Evolutionary conservation across 2,797 vertebrate species (phyloP).

Genomic region (Antrozous pallidus): DNA sequence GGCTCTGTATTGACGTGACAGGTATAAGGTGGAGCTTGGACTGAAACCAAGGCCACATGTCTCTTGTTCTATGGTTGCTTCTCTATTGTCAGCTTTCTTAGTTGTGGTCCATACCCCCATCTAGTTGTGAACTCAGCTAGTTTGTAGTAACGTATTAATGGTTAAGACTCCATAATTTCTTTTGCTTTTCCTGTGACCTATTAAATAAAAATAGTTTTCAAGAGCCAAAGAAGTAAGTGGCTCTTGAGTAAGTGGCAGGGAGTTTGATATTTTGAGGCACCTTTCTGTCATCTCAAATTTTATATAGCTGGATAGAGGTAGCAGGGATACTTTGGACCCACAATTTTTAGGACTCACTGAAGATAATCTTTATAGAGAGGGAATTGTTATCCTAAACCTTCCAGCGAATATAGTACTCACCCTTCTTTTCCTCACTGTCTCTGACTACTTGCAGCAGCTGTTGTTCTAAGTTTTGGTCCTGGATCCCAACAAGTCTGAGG

Average conservation of each 20-base stretch:
- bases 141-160: background rate
- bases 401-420: background rate
- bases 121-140: background rate
- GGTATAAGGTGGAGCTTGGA: background rate
- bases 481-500: constrained; percentile 44
- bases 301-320: background rate
- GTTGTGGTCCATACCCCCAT: background rate
- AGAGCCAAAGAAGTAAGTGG: background rate
- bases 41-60: background rate
- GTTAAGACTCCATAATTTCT: background rate
- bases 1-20: background rate
- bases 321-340: background rate
- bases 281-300: background rate
- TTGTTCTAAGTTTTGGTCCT: background rate
- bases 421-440: background rate
- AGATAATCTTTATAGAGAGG: background rate
- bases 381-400: background rate
- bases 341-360: background rate
- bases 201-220: constrained; percentile 1
- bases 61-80: rapidly evolving
- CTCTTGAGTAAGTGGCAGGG: background rate
- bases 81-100: background rate
- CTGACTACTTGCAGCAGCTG: background rate
- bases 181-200: background rate
- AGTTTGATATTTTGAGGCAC: background rate